phyloP scores from a whole-genome alignment of 2,888 invertebrate species.

The Ceriagrion tenellum region DNA sequence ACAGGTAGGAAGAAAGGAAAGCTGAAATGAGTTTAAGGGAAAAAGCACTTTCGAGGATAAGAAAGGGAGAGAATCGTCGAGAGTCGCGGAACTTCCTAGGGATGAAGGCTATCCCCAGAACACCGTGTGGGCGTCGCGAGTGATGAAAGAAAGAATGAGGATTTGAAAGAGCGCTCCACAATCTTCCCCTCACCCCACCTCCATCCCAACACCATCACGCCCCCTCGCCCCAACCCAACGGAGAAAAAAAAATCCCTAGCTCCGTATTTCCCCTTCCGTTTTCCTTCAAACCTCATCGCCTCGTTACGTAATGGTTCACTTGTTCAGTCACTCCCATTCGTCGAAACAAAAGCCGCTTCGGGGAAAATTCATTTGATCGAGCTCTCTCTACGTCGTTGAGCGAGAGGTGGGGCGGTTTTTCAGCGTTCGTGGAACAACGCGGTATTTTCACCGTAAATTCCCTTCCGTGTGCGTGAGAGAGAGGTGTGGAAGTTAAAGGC shows the following conservation, averaged over 20 bases:
- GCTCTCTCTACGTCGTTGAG: neutral
- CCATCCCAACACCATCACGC: neutral
- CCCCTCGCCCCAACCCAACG: neutral
- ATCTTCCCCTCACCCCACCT: neutral
- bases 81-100: neutral
- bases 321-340: neutral
- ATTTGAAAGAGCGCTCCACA: neutral
- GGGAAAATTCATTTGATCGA: slow-evolving; percentile 6
- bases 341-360: neutral
- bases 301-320: slow-evolving; percentile 11
- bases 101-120: neutral
- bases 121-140: neutral
- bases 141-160: neutral
- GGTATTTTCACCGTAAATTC: neutral
- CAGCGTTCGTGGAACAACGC: too few species aligned
- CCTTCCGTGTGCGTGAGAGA: neutral
- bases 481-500: neutral
- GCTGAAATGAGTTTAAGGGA: neutral
- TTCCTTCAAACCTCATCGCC: neutral
- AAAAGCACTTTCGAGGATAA: neutral
- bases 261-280: neutral
- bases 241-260: too few species aligned
- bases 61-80: neutral
- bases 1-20: neutral
- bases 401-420: too few species aligned